Evolutionary conservation across 2,888 invertebrate genomes (phyloP).

Genomic region (Lasioglossum vierecki): DNA sequence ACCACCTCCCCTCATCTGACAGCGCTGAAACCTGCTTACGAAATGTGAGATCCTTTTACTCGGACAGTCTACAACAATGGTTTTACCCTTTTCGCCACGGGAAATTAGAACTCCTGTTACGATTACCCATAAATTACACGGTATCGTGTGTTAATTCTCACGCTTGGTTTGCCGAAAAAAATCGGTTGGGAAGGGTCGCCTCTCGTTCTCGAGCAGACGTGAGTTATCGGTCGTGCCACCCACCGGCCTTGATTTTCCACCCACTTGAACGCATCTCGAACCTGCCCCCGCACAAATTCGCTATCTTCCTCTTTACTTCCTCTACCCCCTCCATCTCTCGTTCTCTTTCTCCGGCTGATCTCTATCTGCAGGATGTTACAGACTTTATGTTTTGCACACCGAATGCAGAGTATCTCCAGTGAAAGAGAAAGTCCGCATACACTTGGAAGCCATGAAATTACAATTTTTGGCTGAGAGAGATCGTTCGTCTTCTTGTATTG

Average conservation of each 20-base stretch:
- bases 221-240: constrained; percentile 49
- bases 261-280: constrained; percentile 53
- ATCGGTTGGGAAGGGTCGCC: constrained; percentile 14
- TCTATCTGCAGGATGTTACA: constrained; percentile 62
- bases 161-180: constrained; percentile 43
- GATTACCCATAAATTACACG: constrained; percentile 56
- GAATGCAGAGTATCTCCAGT: constrained; percentile 29
- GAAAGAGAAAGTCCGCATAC: constrained; percentile 50
- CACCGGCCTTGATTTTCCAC: constrained; percentile 55
- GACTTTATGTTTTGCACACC: constrained; percentile 41
- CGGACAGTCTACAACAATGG: neutral
- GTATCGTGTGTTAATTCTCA: constrained; percentile 57
- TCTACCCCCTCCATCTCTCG: neutral
- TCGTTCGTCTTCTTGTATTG: neutral
- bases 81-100: neutral
- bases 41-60: neutral
- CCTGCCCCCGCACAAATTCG: constrained; percentile 57
- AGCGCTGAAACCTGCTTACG: too few species aligned
- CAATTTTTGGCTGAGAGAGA: too few species aligned
- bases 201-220: constrained; percentile 30
- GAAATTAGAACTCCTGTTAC: constrained; percentile 37
- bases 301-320: neutral
- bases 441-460: neutral
- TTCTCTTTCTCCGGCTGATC: constrained; percentile 36
- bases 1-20: too few species aligned